These are phyloP conservation scores for Drosophila nikananu DNA, from an alignment of 1,140 invertebrate genomes.

Conservation along the genomic window DNA sequence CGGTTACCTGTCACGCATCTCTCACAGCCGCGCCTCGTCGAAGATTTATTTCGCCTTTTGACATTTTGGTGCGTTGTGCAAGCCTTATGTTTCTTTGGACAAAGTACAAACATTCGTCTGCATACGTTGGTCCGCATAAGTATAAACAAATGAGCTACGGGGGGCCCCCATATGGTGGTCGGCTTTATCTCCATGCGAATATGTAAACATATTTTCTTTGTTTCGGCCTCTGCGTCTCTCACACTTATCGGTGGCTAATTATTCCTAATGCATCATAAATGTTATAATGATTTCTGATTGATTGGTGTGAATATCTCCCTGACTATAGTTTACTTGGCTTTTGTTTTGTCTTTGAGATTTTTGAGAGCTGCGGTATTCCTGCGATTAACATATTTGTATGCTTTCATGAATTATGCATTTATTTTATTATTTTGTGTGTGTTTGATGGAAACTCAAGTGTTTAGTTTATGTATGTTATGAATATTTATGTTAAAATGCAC, in stretches of 20 bases:
- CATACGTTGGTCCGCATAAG: slow-evolving; percentile 25
- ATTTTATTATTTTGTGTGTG: slow-evolving; percentile 7
- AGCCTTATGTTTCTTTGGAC: slow-evolving; percentile 17
- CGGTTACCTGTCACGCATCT: slow-evolving; percentile 44
- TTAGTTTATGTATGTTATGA: slow-evolving; percentile 9
- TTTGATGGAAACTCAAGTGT: slow-evolving; percentile 18
- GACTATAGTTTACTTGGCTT: slow-evolving; percentile 15
- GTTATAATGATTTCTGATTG: slow-evolving; percentile 58
- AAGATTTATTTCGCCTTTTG: slow-evolving; percentile 50
- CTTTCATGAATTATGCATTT: slow-evolving; percentile 23
- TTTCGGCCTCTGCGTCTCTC: slow-evolving; percentile 18
- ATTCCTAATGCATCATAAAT: slow-evolving; percentile 47
- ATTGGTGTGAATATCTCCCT: slow-evolving; percentile 41
- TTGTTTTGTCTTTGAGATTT: slow-evolving; percentile 8
- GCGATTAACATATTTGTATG: slow-evolving; percentile 48
- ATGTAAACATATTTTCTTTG: slow-evolving; percentile 18
- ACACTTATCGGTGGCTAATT: slow-evolving; percentile 32
- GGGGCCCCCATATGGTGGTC: slow-evolving; percentile 7
- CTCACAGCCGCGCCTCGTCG: slow-evolving; percentile 43
- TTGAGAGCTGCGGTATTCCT: slow-evolving; percentile 12
- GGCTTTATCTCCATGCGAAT: background rate
- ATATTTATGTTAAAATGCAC: background rate
- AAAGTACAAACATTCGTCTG: slow-evolving; percentile 33
- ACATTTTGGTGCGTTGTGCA: slow-evolving; percentile 50
- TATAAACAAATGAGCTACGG: slow-evolving; percentile 22